Evolutionary conservation across 2,797 vertebrate species (phyloP).

Genomic region (Sebastes goodei): DNA sequence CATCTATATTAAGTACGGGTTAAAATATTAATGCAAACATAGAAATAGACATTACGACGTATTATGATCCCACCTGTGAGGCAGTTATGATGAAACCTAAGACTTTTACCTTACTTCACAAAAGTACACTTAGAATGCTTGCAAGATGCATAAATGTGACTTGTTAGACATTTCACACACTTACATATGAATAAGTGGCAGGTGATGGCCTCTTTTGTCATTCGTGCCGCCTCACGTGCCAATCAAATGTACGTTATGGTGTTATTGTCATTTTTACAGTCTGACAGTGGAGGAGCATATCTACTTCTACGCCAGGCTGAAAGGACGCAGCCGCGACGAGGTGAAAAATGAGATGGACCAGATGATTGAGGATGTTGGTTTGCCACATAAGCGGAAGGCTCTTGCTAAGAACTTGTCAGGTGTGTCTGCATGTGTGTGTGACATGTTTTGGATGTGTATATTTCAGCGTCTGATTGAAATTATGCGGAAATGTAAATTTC

Average conservation of each 20-base stretch:
- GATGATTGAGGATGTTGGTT: constrained; percentile 92
- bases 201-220: neutral
- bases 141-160: neutral
- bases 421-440: constrained; percentile 54
- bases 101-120: neutral
- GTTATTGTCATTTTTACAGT: constrained; percentile 71
- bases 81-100: neutral
- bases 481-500: constrained; percentile 27
- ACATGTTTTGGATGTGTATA: neutral
- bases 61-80: constrained; percentile 1
- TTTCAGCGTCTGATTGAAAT: constrained; percentile 1
- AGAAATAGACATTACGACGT: constrained; percentile 7
- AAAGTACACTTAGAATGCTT: neutral
- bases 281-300: constrained; percentile 98
- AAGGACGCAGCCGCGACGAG: constrained; percentile 86
- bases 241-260: neutral
- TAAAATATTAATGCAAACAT: constrained; percentile 61
- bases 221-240: neutral
- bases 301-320: constrained; percentile 95
- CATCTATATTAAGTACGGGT: constrained; percentile 52
- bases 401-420: constrained; percentile 94
- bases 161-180: neutral
- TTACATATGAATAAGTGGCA: neutral
- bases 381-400: constrained; percentile 93
- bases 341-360: constrained; percentile 92